Evolutionary conservation across 2,888 invertebrate species (phyloP), one percentile per base, ranked within the genome.

Genomic region (Abrostola triplasia): DNA sequence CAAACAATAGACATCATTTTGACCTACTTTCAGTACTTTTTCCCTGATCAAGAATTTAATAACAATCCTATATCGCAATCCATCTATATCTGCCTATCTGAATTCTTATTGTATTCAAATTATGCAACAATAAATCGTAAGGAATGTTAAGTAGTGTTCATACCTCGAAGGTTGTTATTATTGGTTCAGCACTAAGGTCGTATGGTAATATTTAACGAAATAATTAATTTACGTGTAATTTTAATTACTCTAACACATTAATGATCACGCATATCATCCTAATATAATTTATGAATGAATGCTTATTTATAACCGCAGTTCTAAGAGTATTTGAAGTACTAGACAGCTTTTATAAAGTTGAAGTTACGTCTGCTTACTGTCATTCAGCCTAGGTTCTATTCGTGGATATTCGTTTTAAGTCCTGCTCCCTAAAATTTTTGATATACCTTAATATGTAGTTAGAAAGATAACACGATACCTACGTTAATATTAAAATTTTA

Each of bases 171-270:
- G 72, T 56, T 76, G 38, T 60, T 64, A 41, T 61, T 70, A 73
- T 68, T 66, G 55, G 13, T 57, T 36, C 51, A 36, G n/a, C 24
- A 56, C 58, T 62, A 66, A 74, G 75, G 77, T 44, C 75, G 42
- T 66, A 68, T 78, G 67, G 55, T 59, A 71, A 71, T 79, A 38
- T 51, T 9, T 58, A 67, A 74, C 67, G 67, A 77, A 78, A 77
- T 57, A 67, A 24, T 48, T 60, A 55, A 67, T 67, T 63, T 58
- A 38, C 10, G 47, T 40, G 48, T 67, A 49, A 52, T 71, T 68
- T 71, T 60, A 78, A 75, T 75, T 71, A 59, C 36, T 48, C 12
- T 59, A 41, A 61, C 13, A 41, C 42, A 41, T 52, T 62, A 24
- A 24, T 24, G 1, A 57, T 51, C 58, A 50, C 66, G 37, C 54